These are phyloP conservation scores for Siniperca undulata DNA, from an alignment of 2,797 vertebrate genomes.

Conservation along the genomic window DNA sequence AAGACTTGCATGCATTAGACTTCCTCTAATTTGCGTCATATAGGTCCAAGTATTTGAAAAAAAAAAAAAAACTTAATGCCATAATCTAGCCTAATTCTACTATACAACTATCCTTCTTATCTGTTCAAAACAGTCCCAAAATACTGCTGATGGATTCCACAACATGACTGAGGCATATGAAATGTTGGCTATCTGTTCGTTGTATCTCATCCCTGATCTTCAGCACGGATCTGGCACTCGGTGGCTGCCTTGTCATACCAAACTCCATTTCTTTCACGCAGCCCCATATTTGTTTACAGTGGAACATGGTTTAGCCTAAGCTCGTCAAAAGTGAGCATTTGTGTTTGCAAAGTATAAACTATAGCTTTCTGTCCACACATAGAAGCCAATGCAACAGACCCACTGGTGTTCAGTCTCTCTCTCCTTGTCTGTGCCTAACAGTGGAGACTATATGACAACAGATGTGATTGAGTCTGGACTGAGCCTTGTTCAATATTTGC, in stretches of 20 bases:
- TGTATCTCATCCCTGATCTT: conserved; percentile 65
- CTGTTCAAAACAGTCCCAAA: conserved; percentile 69
- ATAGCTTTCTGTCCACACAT: conserved; percentile 77
- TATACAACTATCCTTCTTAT: conserved; percentile 63
- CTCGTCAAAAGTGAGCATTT: conserved; percentile 76
- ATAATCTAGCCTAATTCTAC: conserved; percentile 75
- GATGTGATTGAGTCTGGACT: conserved; percentile 84
- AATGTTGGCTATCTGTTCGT: conserved; percentile 71
- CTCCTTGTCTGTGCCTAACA: conserved; percentile 51
- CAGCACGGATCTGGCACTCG: conserved; percentile 61
- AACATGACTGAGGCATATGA: conserved; percentile 77
- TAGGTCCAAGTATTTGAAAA: conserved; percentile 59
- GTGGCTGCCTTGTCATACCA: conserved; percentile 57
- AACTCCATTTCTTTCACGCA: conserved; percentile 59
- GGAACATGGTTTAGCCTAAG: conserved; percentile 77
- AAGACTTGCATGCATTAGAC: conserved; percentile 47
- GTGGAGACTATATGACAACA: conserved; percentile 79
- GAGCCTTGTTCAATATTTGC: conserved; percentile 83
- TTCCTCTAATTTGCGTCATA: conserved; percentile 56
- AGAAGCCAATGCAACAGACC: conserved; percentile 73
- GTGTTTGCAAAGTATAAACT: conserved; percentile 81
- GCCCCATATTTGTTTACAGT: conserved; percentile 73
- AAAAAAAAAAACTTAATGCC: conserved; percentile 56
- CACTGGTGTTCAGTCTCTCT: conserved; percentile 60
- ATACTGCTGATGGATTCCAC: conserved; percentile 71